phyloP scores from a whole-genome alignment of 2,888 invertebrate species.

The Timema podura region DNA sequence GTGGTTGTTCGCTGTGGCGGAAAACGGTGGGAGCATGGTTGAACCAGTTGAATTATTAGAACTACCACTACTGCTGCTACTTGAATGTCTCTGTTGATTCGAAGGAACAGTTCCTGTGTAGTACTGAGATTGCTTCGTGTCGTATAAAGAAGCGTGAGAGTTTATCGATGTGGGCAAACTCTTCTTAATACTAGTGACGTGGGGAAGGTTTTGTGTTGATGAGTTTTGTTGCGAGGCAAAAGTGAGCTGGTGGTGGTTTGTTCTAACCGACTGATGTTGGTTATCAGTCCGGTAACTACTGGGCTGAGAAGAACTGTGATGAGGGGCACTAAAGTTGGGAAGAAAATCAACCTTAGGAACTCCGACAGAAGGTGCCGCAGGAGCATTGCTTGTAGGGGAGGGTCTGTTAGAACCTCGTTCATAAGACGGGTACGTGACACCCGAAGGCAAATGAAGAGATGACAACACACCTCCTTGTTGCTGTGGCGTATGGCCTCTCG shows the following conservation, averaged over 20 bases:
- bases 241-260: conserved; percentile 32
- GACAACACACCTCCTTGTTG: conserved; percentile 34
- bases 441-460: conserved; percentile 37
- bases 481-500: conserved; percentile 36
- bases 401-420: conserved; percentile 32
- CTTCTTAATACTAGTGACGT: conserved; percentile 43
- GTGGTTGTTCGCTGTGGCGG: conserved; percentile 16
- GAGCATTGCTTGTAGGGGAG: conserved; percentile 30
- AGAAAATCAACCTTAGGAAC: conserved; percentile 76
- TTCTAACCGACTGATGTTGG: conserved; percentile 18
- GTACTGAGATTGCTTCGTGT: conserved; percentile 20
- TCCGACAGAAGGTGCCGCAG: conserved; percentile 36
- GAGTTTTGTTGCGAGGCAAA: conserved; percentile 35
- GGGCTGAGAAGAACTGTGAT: conserved; percentile 17
- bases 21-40: conserved; percentile 20
- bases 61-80: conserved; percentile 9
- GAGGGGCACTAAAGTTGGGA: conserved; percentile 61
- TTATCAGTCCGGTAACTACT: conserved; percentile 12
- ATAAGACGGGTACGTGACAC: conserved; percentile 34
- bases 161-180: conserved; percentile 35
- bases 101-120: conserved; percentile 7
- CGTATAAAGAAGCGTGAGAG: conserved; percentile 17
- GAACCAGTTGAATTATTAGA: background rate
- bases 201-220: conserved; percentile 38
- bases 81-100: conserved; percentile 23